These are phyloP conservation scores for Azorinus chamasolen DNA, from an alignment of 2,888 invertebrate species.

Conservation along the genomic window DNA sequence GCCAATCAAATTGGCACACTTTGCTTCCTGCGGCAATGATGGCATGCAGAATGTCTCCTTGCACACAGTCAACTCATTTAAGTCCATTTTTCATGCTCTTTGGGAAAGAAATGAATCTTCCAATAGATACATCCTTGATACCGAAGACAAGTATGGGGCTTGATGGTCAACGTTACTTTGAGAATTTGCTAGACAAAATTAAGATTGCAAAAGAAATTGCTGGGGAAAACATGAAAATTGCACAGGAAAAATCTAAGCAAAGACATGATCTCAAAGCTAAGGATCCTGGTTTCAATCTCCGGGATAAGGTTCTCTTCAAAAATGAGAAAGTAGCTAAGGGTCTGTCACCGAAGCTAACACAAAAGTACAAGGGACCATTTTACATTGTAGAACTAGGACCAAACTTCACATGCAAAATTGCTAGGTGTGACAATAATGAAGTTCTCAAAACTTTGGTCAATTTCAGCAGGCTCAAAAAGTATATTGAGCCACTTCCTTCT, in stretches of 20 bases:
- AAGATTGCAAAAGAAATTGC: constrained; percentile 32
- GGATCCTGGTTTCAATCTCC: constrained; percentile 15
- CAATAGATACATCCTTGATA: constrained; percentile 21
- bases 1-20: constrained; percentile 45
- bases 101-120: constrained; percentile 21
- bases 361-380: constrained; percentile 43
- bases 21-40: constrained; percentile 51
- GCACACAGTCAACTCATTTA: constrained; percentile 2
- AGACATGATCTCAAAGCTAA: no score
- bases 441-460: constrained; percentile 1
- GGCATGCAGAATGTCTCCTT: constrained; percentile 35
- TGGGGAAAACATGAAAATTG: no score
- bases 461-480: constrained; percentile 40
- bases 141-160: constrained; percentile 29
- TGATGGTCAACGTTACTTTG: constrained; percentile 23
- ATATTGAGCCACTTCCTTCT: constrained; percentile 17
- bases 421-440: constrained; percentile 11
- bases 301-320: neutral
- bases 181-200: constrained; percentile 11
- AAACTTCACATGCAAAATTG: constrained; percentile 39
- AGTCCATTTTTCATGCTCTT: constrained; percentile 14
- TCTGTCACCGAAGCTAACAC: constrained; percentile 28
- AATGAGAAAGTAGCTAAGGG: no score
- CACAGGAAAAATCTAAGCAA: constrained; percentile 23
- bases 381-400: constrained; percentile 13